Percentiles rank a stretch among this genome's conserved stretches.
Conservation (phyloP, 2,888 invertebrate species). For the Brachynemurus nebulosus region DNA sequence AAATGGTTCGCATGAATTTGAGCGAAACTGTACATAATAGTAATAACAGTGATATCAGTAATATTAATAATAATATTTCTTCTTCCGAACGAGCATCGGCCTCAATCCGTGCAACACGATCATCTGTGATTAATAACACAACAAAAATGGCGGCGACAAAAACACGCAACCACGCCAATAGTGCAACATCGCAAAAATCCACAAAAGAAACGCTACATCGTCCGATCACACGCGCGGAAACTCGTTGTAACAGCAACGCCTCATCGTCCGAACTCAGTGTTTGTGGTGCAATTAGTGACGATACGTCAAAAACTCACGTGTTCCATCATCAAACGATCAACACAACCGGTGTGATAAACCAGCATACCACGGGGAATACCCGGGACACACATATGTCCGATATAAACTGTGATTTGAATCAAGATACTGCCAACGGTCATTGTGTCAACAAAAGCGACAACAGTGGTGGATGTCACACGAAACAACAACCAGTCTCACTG, state of each 20-base stretch:
- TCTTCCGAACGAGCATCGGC: neutral
- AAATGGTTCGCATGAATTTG: constrained; percentile 7
- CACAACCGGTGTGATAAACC: constrained; percentile 4
- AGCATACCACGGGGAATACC: constrained; percentile 19
- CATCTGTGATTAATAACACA: neutral
- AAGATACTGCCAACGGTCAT: constrained; percentile 2
- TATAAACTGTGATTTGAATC: constrained; percentile 1
- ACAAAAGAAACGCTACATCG: constrained; percentile 13
- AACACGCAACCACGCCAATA: neutral
- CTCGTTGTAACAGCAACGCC: constrained; percentile 20
- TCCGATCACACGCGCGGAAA: constrained; percentile 17
- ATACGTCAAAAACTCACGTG: too few species aligned
- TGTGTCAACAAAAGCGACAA: constrained; percentile 6
- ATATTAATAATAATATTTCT: neutral
- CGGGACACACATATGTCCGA: constrained; percentile 24
- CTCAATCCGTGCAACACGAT: neutral
- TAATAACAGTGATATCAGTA: neutral
- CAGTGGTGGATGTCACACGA: constrained; percentile 2
- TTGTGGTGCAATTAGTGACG: constrained; percentile 13
- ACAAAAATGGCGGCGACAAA: constrained; percentile 4
- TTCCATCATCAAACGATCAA: too few species aligned
- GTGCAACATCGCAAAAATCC: constrained; percentile 7
- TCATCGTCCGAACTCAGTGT: constrained; percentile 17
- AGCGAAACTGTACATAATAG: neutral
- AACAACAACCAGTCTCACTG: constrained; percentile 7